Evolutionary conservation across 2,113 vertebrate species (phyloP).

Genomic region (Varanus salvator): DNA sequence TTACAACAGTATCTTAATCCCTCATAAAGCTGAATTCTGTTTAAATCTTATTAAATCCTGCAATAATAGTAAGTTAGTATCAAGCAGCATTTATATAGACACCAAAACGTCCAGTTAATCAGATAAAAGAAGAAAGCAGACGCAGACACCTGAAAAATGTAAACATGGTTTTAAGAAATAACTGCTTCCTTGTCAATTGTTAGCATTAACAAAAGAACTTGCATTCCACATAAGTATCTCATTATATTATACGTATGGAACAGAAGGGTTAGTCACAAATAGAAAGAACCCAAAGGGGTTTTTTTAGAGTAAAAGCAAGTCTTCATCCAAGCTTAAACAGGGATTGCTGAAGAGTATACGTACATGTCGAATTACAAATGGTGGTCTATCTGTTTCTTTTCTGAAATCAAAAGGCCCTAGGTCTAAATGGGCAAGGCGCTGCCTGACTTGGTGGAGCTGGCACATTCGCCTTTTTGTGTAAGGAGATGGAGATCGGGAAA

Average conservation of each 20-base stretch:
- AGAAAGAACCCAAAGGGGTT: conserved; percentile 49
- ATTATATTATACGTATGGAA: conserved; percentile 63
- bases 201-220: conserved; percentile 58
- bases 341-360: conserved; percentile 61
- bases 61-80: conserved; percentile 68
- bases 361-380: conserved; percentile 88
- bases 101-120: conserved; percentile 55
- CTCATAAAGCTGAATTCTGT: conserved; percentile 58
- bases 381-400: conserved; percentile 87
- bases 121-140: conserved; percentile 20
- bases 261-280: conserved; percentile 61
- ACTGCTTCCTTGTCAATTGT: conserved; percentile 62
- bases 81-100: conserved; percentile 64
- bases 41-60: conserved; percentile 65
- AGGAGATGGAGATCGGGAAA: conserved; percentile 87
- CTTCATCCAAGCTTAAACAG: conserved; percentile 49
- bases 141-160: conserved; percentile 56
- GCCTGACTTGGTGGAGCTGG: conserved; percentile 86
- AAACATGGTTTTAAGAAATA: conserved; percentile 61
- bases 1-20: conserved; percentile 29
- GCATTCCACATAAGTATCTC: conserved; percentile 69
- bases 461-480: conserved; percentile 96
- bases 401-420: conserved; percentile 93
- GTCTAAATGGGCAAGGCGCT: conserved; percentile 88
- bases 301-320: conserved; percentile 58